Base-by-base conservation (phyloP, 2,113 vertebrate species). In the Puffinus mauretanicus region DNA sequence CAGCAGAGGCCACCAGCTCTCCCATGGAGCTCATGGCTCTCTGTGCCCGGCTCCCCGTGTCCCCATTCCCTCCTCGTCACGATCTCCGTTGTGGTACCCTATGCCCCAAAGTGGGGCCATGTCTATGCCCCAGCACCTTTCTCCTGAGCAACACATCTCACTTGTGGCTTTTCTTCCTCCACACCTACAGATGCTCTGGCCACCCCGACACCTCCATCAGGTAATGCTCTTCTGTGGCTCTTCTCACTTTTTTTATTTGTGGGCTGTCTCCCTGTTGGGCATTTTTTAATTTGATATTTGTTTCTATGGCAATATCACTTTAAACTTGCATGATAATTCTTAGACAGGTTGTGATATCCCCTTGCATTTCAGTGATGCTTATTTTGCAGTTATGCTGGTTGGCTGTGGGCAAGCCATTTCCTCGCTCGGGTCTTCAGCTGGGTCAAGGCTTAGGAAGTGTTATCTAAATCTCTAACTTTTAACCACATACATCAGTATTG, bases 81-180 rank as follows among this genome's bases (percentile, higher is more conserved):
- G 0, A 2, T 67, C 18, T 30, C 16, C 2, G 0, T 36, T 0
- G 0, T 30, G 5, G 2, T 34, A 1, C 11, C 11, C 11, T 40
- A 0, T 42, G 11, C 4, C 30, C n/a, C 6, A 9, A 5, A 2
- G 0, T 2, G 0, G 21, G 40, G 7, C 8, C 7, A 0, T 20
- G 1, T 14, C 36, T 36, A 6, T 24, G 10, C 29, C 11, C 3
- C 32, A 18, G 3, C 1, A 25, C 11, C 4, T 65, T 73, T 54
- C 13, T 36, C 13, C n/a, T 40, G 25, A 54, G 3, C 11, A 29
- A 9, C 22, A 13, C 1, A 0, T 78, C 65, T 96, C 46, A 94
- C 2, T 0, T 54, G 1, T 46, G 6, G 4, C 15, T 75, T 26
- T 54, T 61, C 18, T 91, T 89, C 21, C 46, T 71, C 46, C 11